Evolutionary conservation across 2,113 vertebrate genomes (phyloP), one percentile per base, ranked within the genome.

Genomic region (Ploceus nigricollis): DNA sequence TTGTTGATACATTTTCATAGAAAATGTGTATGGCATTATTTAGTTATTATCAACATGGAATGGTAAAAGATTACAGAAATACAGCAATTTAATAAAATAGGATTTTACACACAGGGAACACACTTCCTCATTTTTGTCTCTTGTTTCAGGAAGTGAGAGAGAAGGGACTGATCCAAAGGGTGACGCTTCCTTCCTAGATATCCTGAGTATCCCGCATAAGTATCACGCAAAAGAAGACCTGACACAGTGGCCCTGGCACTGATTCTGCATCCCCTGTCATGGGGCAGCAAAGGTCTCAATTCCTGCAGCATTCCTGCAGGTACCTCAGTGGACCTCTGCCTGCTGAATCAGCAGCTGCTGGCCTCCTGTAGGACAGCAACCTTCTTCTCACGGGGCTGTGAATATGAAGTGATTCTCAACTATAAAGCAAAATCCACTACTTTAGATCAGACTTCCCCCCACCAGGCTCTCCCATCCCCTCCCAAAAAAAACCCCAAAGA

Each of bases 391-490:
- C 15, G 42, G 13, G 21, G 7, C 19, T 69, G n/a, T 83, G 45
- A 53, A 65, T 45, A 56, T 21, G 13, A 83, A 15, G 20, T 7
- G 6, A 66, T 54, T 57, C 47, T 73, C 60, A 70, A n/a, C 5
- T 42, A 17, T 11, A 73, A 72, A 80, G n/a, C 6, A 82, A 68
- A 89, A 51, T 20, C 0, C 4, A 51, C 4, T 24, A 15, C 9
- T 65, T 58, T 30, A 66, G 17, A 61, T 70, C 15, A 25, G 21
- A 9, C 4, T 19, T 4, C 0, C 7, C 1, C 0, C 13, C 1
- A 10, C 2, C 0, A 3, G 6, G 2, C 4, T 8, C 28, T 31
- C 13, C 8, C 2, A 1, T 8, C 5, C 12, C 5, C 28, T 5
- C 15, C 11, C 19, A 2, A 21, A 48, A 23, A 25, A 56, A 58